Evolutionary conservation across 1,140 invertebrate genomes (phyloP).

Genomic region (Drosophila melanogaster): DNA sequence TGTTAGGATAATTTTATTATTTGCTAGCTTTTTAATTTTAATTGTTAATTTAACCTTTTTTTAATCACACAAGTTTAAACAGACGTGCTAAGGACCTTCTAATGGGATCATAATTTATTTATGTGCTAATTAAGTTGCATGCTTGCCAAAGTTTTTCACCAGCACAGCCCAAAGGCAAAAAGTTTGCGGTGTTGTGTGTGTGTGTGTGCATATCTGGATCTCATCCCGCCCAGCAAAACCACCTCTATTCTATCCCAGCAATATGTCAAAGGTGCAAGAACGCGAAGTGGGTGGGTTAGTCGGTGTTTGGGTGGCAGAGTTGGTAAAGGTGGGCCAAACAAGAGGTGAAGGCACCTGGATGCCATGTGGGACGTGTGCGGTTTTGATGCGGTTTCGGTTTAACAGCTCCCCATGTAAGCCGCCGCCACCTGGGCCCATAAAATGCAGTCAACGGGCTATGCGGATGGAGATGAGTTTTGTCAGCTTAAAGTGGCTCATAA

Average conservation of each 20-base stretch:
- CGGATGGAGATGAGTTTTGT: slow-evolving; percentile 56
- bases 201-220: background rate
- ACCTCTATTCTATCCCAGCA: slow-evolving; percentile 32
- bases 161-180: slow-evolving; percentile 39
- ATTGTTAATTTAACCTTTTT: background rate
- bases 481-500: slow-evolving; percentile 74
- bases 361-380: slow-evolving; percentile 78
- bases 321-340: background rate
- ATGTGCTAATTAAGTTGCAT: slow-evolving; percentile 78
- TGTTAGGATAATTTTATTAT: too few relatives aligned
- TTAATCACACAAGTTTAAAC: background rate
- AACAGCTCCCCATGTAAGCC: slow-evolving; percentile 55
- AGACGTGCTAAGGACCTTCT: slow-evolving; percentile 34
- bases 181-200: slow-evolving; percentile 44
- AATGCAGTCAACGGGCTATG: slow-evolving; percentile 45
- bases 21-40: too few relatives aligned
- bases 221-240: slow-evolving; percentile 1
- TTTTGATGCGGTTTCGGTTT: slow-evolving; percentile 73
- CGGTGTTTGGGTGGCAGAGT: background rate
- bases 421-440: slow-evolving; percentile 48
- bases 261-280: slow-evolving; percentile 70
- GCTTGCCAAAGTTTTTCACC: slow-evolving; percentile 52
- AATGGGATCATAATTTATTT: slow-evolving; percentile 73
- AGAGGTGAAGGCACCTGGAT: slow-evolving; percentile 43
- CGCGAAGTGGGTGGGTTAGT: background rate